Evolutionary conservation across 2,797 vertebrate genomes (phyloP), one percentile per base, ranked within the genome.

Genomic region (Psittacula derbiana): DNA sequence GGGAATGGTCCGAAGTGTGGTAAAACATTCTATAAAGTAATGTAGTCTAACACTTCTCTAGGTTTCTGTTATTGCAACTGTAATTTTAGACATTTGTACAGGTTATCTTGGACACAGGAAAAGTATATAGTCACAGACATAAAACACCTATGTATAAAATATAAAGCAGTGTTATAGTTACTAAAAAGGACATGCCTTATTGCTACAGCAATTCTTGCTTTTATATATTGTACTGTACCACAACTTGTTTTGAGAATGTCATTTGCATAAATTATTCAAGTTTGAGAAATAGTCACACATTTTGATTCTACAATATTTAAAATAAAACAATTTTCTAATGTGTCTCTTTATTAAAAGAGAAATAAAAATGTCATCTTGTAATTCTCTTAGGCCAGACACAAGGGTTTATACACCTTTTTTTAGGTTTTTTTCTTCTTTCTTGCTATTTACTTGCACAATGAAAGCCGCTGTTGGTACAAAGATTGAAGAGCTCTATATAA

Each of bases 341-440:
- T 98, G 98, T 98, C 98, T 98, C 98, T 98, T 98, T 99, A 99
- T 98, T 98, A 98, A 98, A 98, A 98, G 98, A 98, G 96, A 97
- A 98, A 99, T 98, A 98, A 98, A 98, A 98, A 98, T 97, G 98
- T 98, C 97, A 98, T 98, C 97, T 98, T 98, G 98, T 98, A 98
- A 98, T 98, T 98, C 97, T 98, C 98, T 98, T 97, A 98, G 98
- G 98, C 98, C 98, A 98, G 98, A 98, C 97, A 98, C 92, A 90
- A 95, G 94, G 90, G 89, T 94, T 93, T 95, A 84, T 95, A 96
- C 92, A 95, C 90, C 78, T 96, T 95, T 86, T 85, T 57, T 57
- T 74, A 12, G 33, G 7, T 76, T 82, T 57, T 69, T 91, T 91
- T 91, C 88, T 94, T 93, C 82, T 91, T 92, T 50, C 96, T 92